Percentiles rank a stretch among this genome's conserved stretches.
These are phyloP conservation scores for Microctonus hyperodae DNA, from an alignment of 2,888 invertebrate genomes.

Conservation along the genomic window DNA sequence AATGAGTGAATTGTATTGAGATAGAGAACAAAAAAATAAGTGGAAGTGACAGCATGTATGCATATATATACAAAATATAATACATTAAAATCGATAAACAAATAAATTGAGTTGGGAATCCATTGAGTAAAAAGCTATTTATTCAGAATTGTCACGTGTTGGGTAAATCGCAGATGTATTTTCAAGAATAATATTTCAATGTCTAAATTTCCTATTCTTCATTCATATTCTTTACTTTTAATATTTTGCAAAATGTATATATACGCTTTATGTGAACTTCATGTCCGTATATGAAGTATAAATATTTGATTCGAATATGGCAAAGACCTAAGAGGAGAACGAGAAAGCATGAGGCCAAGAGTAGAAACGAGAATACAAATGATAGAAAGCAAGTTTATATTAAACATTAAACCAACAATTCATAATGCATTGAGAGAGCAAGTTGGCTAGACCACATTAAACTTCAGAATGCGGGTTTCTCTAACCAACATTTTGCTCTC, in stretches of 20 bases:
- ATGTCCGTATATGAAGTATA: constrained; percentile 15
- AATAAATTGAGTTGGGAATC: constrained; percentile 28
- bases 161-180: constrained; percentile 10
- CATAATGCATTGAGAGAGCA: constrained; percentile 37
- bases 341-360: background rate
- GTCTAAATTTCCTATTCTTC: constrained; percentile 6
- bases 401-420: constrained; percentile 39
- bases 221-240: constrained; percentile 13
- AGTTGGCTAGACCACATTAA: background rate
- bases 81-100: constrained; percentile 22
- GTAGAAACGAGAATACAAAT: constrained; percentile 19
- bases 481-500: background rate
- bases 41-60: too few species aligned
- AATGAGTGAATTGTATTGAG: constrained; percentile 18
- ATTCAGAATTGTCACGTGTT: constrained; percentile 16
- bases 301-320: constrained; percentile 31
- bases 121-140: constrained; percentile 6
- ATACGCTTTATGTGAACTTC: background rate
- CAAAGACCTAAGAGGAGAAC: constrained; percentile 4
- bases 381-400: constrained; percentile 27
- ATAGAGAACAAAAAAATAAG: too few species aligned
- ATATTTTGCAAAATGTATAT: background rate
- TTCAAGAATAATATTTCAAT: constrained; percentile 7
- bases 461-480: constrained; percentile 17
- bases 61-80: too few species aligned